Evolutionary conservation across 2,113 vertebrate species (phyloP).

Genomic region (Ramphastos sulfuratus): DNA sequence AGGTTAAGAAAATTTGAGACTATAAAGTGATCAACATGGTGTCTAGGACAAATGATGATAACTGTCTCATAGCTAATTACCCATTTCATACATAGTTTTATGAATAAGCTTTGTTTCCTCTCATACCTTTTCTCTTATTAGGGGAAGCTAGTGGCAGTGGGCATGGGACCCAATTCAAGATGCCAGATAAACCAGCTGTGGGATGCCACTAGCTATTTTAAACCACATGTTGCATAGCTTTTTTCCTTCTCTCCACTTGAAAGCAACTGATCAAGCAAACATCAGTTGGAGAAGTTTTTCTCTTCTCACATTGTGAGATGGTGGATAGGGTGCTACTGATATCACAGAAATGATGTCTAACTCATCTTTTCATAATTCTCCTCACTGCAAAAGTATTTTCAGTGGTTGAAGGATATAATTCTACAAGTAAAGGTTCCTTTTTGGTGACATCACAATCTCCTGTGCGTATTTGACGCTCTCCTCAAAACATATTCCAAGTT

Average conservation of each 20-base stretch:
- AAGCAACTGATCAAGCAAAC: neutral
- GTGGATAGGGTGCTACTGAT: neutral
- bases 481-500: neutral
- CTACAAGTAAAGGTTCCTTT: neutral
- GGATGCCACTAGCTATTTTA: neutral
- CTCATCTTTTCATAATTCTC: neutral
- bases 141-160: neutral
- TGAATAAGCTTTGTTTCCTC: neutral
- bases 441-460: neutral
- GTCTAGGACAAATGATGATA: neutral
- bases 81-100: constrained; percentile 6
- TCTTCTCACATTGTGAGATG: neutral
- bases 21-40: neutral
- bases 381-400: neutral
- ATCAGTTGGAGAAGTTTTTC: neutral
- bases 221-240: neutral
- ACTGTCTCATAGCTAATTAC: neutral
- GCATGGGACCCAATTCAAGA: neutral
- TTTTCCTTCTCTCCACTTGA: neutral
- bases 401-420: neutral
- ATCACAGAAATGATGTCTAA: neutral
- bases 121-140: neutral
- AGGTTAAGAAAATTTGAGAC: constrained; percentile 26
- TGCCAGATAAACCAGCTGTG: neutral
- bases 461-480: neutral